Conservation (phyloP, 2,113 vertebrate genomes). For the Isurus oxyrinchus region DNA sequence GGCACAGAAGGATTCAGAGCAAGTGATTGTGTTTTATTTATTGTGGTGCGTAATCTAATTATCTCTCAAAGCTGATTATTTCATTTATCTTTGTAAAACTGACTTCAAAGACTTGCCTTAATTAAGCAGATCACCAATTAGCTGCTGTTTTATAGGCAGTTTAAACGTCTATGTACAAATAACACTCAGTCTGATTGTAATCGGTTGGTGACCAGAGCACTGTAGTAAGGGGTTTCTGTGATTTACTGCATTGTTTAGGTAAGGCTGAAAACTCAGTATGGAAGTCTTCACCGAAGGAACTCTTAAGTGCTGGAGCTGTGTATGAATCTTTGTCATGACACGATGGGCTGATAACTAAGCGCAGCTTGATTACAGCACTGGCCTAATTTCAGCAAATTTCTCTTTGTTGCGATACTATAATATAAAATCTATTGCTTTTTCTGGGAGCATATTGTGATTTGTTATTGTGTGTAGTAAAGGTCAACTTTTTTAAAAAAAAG, state of each 20-base stretch:
- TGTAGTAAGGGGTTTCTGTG: constrained; percentile 55
- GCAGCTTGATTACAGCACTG: constrained; percentile 20
- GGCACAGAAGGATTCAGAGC: neutral
- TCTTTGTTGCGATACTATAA: neutral
- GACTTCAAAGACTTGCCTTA: constrained; percentile 76
- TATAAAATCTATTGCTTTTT: neutral
- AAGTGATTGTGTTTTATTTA: constrained; percentile 60
- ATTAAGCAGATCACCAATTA: constrained; percentile 81
- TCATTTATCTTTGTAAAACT: constrained; percentile 83
- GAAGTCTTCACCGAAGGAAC: constrained; percentile 23
- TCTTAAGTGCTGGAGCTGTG: constrained; percentile 12
- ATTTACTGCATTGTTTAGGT: constrained; percentile 58
- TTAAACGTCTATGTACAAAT: constrained; percentile 67
- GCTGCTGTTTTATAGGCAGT: constrained; percentile 71
- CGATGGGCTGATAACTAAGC: constrained; percentile 10
- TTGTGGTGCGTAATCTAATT: constrained; percentile 72
- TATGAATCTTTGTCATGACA: constrained; percentile 26
- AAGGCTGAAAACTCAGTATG: constrained; percentile 22
- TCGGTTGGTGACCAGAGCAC: constrained; percentile 57
- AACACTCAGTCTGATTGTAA: constrained; percentile 58
- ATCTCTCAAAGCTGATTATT: constrained; percentile 82
- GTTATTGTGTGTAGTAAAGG: constrained; percentile 16
- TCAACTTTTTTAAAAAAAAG: neutral
- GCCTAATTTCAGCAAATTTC: neutral
- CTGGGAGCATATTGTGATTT: neutral